Percentiles rank a stretch among this genome's conserved stretches.
phyloP scores from a whole-genome alignment of 2,888 invertebrate species.

The Zaprionus obscuricornis region DNA sequence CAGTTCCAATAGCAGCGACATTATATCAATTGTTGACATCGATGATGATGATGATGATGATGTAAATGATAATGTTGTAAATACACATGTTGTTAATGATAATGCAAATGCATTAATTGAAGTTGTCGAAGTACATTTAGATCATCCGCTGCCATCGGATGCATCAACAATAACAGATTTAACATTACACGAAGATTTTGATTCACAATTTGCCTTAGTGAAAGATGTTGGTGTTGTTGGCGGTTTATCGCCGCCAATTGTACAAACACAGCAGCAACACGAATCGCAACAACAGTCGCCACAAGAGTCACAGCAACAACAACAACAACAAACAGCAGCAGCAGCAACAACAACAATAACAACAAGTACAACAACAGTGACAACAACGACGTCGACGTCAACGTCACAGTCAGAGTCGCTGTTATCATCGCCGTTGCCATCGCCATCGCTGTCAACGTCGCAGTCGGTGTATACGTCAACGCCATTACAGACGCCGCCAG shows the following conservation, averaged over 20 bases:
- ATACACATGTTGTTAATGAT: neutral
- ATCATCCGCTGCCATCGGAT: neutral
- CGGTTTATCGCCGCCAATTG: conserved; percentile 46
- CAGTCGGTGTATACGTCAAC: neutral
- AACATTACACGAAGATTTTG: conserved; percentile 41
- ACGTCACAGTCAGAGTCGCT: neutral
- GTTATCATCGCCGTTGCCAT: conserved; percentile 14
- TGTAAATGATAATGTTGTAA: conserved; percentile 15
- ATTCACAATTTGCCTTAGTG: conserved; percentile 68
- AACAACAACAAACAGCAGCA: conserved; percentile 1
- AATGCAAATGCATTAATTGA: neutral
- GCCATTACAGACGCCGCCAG: conserved; percentile 7
- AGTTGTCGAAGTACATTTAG: conserved; percentile 11
- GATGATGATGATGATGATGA: conserved; percentile 52
- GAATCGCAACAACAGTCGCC: neutral
- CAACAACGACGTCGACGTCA: neutral
- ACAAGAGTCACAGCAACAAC: conserved; percentile 1
- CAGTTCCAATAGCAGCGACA: conserved; percentile 28
- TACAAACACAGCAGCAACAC: neutral
- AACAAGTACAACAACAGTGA: neutral
- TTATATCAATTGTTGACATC: conserved; percentile 65
- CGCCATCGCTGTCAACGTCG: neutral
- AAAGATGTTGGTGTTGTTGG: conserved; percentile 65
- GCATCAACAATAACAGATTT: conserved; percentile 14
- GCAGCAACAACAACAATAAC: neutral